phyloP scores from a whole-genome alignment of 2,113 vertebrate genomes.

The Recurvirostra avosetta region DNA sequence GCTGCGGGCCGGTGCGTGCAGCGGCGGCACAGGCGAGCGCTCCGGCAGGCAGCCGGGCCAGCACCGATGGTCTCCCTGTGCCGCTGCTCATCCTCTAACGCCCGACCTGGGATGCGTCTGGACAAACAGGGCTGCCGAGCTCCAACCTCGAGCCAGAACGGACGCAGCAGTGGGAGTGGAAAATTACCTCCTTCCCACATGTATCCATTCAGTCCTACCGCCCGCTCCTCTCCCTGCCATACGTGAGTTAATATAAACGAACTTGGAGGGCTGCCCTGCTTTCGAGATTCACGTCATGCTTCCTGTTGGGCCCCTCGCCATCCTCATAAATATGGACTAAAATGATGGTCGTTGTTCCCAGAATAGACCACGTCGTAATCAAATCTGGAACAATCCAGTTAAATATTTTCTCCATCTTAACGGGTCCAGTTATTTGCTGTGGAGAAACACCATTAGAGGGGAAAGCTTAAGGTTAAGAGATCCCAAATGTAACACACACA shows the following conservation, averaged over 20 bases:
- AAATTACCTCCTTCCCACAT: not conserved
- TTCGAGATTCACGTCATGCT: not conserved
- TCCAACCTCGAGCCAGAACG: fast-evolving
- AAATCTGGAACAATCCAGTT: not conserved
- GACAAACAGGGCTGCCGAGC: not conserved
- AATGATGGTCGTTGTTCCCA: not conserved
- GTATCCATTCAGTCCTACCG: fast-evolving
- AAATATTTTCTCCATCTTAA: not conserved
- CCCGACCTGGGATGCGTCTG: not conserved
- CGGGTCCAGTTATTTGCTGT: not conserved
- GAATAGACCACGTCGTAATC: not conserved
- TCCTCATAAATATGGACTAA: not conserved
- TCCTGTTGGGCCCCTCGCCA: not conserved
- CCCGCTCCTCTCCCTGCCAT: not conserved
- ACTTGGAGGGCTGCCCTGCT: not conserved
- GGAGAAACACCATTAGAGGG: not conserved
- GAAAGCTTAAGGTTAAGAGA: not conserved
- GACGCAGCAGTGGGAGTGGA: not conserved
- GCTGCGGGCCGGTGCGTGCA: fast-evolving
- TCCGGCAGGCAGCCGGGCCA: not conserved
- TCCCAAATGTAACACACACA: not conserved
- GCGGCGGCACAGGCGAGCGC: not conserved
- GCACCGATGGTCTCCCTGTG: not conserved
- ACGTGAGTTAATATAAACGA: not conserved
- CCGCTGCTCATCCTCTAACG: not conserved